phyloP scores from a whole-genome alignment of 2,888 invertebrate species.

The Gasteruption jaculator region DNA sequence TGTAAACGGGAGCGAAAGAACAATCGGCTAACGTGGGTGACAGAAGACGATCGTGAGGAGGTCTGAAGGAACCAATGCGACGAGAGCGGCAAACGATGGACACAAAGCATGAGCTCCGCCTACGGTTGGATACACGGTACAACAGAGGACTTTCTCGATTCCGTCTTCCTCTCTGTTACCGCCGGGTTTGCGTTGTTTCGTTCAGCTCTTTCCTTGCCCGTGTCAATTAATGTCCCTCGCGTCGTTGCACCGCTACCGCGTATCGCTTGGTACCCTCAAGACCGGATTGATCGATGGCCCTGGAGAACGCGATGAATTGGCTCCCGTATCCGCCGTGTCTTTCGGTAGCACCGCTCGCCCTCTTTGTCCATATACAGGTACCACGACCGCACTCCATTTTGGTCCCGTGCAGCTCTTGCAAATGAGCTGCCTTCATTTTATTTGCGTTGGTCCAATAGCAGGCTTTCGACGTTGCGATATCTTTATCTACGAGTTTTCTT shows the following conservation, averaged over 20 bases:
- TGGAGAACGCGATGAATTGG: slow-evolving; percentile 41
- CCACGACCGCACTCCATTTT: too few species aligned
- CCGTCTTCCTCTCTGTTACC: slow-evolving; percentile 26
- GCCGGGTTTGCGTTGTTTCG: slow-evolving; percentile 24
- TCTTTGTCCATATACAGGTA: slow-evolving; percentile 6
- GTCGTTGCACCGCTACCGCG: slow-evolving; percentile 29
- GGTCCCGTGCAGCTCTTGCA: too few species aligned
- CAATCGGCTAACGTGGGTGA: slow-evolving; percentile 44
- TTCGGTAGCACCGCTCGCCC: slow-evolving; percentile 24
- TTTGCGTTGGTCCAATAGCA: too few species aligned
- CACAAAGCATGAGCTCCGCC: slow-evolving; percentile 45
- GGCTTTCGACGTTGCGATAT: too few species aligned
- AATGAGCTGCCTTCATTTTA: too few species aligned
- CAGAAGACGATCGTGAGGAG: slow-evolving; percentile 31
- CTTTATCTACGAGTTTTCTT: too few species aligned
- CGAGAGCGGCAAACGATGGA: slow-evolving; percentile 38
- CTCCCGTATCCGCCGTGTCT: slow-evolving; percentile 31
- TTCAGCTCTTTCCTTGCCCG: slow-evolving; percentile 23
- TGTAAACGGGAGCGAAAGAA: slow-evolving; percentile 32
- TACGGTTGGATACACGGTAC: slow-evolving; percentile 25
- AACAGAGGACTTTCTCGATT: slow-evolving; percentile 27
- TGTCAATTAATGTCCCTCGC: slow-evolving; percentile 50
- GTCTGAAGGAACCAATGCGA: slow-evolving; percentile 40
- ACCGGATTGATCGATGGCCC: slow-evolving; percentile 46
- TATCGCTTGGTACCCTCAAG: slow-evolving; percentile 21